A percentile compares a stretch with the other conserved stretches of the same genome.
Evolutionary conservation across 2,797 vertebrate genomes (phyloP).

Genomic region (Protonibea diacanthus): DNA sequence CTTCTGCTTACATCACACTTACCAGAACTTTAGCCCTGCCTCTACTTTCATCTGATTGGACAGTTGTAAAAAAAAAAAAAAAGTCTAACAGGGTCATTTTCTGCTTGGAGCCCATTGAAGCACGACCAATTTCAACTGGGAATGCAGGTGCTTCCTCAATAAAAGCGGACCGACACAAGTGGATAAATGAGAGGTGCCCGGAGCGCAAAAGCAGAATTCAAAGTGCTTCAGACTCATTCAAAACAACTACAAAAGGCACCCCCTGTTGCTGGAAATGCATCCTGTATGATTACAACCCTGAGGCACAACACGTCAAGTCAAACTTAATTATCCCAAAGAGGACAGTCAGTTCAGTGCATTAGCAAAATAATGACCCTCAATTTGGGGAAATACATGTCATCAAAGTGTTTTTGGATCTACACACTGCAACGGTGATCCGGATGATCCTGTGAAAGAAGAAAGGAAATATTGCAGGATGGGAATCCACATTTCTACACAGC

Average conservation of each 20-base stretch:
- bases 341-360: constrained; percentile 28
- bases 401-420: constrained; percentile 14
- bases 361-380: constrained; percentile 22
- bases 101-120: constrained; percentile 15
- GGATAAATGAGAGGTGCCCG: constrained; percentile 55
- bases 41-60: constrained; percentile 28
- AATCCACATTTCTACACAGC: neutral
- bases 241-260: constrained; percentile 51
- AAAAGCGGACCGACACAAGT: constrained; percentile 42
- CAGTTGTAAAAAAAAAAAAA: too few relatives aligned
- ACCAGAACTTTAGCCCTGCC: neutral
- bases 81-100: constrained; percentile 20
- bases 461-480: neutral
- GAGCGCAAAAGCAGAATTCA: constrained; percentile 42
- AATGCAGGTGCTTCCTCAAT: constrained; percentile 54
- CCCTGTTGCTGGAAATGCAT: constrained; percentile 51
- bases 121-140: constrained; percentile 25
- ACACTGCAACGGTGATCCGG: neutral
- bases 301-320: constrained; percentile 48
- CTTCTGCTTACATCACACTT: neutral
- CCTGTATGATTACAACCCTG: constrained; percentile 45
- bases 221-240: constrained; percentile 52
- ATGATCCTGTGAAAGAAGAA: neutral
- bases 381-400: constrained; percentile 24
- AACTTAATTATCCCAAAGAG: constrained; percentile 35